Evolutionary conservation across 2,888 invertebrate genomes (phyloP), one percentile per base, ranked within the genome.

Genomic region (Pyrrhosoma nymphula): DNA sequence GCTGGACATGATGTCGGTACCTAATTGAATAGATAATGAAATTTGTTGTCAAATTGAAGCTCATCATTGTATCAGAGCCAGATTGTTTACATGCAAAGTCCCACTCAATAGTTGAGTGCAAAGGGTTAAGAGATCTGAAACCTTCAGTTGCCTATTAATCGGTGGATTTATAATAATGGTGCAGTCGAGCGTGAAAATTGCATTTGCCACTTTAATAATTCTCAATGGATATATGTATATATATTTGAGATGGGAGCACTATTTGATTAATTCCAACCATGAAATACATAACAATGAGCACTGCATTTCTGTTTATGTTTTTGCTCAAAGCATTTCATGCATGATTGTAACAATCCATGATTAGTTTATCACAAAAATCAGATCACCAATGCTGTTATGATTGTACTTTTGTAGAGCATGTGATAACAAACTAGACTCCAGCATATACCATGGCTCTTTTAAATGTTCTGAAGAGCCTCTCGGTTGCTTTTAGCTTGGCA

Each of bases 231-330:
- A 60, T 60, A 60, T 10, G 12, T 60, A 20, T 60, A 69, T 93
- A 69, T 93, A 93, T 93, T 93, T 93, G 93, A 93, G 69, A 93
- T 93, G 69, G 93, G 93, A 93, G 93, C 93, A 93, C 93, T 93
- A 69, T 75, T 63, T 93, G 89, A 89, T 75, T 69, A 39, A 93
- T 69, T 93, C 93, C 69, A 69, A 69, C 69, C 93, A 93, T 93
- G 93, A 93, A 93, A 93, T 69, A 93, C 93, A 93, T 75, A 93
- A 93, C 93, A 93, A 82, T 93, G 93, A 93, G 93, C 93, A 93
- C 93, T 93, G 93, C 93, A 93, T 93, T 93, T 93, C 56, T 93
- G 8, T 35, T 69, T 69, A 35, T 93, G 93, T 93, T 93, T 93
- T 69, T 93, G 69, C 75, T 93, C 93, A 93, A 26, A 93, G 93